These are phyloP conservation scores for Tragelaphus strepsiceros DNA, from an alignment of 2,113 vertebrate species.

Conservation along the genomic window DNA sequence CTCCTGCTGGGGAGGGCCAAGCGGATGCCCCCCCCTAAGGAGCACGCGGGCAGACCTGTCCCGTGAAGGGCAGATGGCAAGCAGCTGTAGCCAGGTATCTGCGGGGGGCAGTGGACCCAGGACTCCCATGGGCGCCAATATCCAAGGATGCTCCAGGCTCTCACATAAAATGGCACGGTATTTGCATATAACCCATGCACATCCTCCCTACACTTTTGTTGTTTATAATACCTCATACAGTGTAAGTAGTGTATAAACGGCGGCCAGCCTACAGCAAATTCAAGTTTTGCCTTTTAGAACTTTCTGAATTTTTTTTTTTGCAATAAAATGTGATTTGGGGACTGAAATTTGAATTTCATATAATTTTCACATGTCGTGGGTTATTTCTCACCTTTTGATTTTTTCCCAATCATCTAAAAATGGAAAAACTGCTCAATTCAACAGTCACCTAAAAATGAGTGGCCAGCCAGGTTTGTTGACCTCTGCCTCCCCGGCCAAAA, in stretches of 20 bases:
- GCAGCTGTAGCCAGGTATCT: fast-evolving
- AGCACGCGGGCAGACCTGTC: fast-evolving
- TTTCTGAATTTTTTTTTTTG: not conserved
- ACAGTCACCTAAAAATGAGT: not conserved
- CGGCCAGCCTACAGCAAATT: fast-evolving
- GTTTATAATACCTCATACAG: not conserved
- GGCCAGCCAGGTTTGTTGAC: no score
- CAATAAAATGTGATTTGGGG: not conserved
- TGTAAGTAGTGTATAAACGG: not conserved
- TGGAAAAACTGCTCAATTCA: not conserved
- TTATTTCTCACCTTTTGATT: not conserved
- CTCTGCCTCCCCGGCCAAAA: not conserved
- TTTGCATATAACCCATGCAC: not conserved
- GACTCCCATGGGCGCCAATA: not conserved
- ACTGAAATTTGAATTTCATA: not conserved
- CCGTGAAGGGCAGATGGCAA: not conserved
- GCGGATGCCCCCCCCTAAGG: not conserved
- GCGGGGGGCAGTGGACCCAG: not conserved
- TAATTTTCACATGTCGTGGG: not conserved
- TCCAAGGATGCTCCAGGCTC: not conserved
- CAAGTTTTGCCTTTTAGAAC: not conserved
- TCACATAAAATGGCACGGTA: not conserved
- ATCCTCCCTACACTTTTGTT: not conserved
- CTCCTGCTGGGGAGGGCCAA: no score
- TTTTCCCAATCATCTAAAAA: not conserved